phyloP scores from a whole-genome alignment of 2,888 invertebrate species.

The Erannis defoliaria region DNA sequence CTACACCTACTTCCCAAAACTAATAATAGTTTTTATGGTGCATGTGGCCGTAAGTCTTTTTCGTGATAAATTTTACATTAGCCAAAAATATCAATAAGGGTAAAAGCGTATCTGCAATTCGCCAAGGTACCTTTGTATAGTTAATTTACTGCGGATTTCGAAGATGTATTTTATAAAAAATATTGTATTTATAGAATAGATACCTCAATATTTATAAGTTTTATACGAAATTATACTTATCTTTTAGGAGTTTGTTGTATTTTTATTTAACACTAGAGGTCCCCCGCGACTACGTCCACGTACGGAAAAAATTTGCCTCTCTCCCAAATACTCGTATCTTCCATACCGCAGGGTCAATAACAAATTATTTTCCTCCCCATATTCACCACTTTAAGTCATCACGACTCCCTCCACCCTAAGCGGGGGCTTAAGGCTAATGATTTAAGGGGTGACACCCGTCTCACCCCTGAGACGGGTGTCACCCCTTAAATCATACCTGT shows the following conservation, averaged over 20 bases:
- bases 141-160: slow-evolving; percentile 33
- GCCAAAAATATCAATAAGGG: slow-evolving; percentile 4
- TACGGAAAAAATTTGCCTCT: too few species aligned
- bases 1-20: background rate
- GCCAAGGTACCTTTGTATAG: background rate
- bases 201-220: slow-evolving; percentile 29
- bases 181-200: slow-evolving; percentile 30
- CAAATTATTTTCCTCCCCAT: too few species aligned
- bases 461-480: too few species aligned
- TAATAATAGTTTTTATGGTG: background rate
- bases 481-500: too few species aligned
- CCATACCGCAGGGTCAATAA: too few species aligned
- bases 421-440: too few species aligned
- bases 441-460: too few species aligned
- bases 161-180: slow-evolving; percentile 65
- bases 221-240: slow-evolving; percentile 27
- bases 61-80: background rate
- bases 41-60: background rate
- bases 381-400: too few species aligned
- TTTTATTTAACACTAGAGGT: too few species aligned
- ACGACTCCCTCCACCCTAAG: too few species aligned
- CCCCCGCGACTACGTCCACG: too few species aligned
- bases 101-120: slow-evolving; percentile 7
- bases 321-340: too few species aligned
- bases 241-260: background rate